These are phyloP conservation scores for Ennomos erosarius DNA, from an alignment of 2,888 invertebrate genomes.

Conservation along the genomic window DNA sequence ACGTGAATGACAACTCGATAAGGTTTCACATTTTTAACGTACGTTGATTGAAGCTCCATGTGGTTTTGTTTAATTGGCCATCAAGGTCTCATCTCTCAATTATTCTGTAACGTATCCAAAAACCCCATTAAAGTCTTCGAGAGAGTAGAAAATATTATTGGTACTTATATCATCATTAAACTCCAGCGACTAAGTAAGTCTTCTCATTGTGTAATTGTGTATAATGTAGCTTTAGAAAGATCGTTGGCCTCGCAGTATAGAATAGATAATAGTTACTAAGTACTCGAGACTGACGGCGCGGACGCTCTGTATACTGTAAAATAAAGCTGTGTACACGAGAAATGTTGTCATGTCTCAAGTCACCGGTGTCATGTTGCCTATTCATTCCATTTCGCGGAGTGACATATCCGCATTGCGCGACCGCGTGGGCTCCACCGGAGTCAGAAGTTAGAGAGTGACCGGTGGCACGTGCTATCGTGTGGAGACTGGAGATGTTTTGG, in stretches of 20 bases:
- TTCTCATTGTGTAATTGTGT: slow-evolving; percentile 8
- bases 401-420: slow-evolving; percentile 64
- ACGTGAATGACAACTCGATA: neutral
- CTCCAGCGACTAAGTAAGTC: slow-evolving; percentile 2
- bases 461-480: slow-evolving; percentile 10
- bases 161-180: neutral
- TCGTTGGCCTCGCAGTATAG: slow-evolving; percentile 45
- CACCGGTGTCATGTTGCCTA: slow-evolving; percentile 74
- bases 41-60: no score
- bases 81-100: no score
- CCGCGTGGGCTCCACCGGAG: slow-evolving; percentile 62
- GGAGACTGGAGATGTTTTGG: slow-evolving; percentile 9
- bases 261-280: no score
- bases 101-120: no score
- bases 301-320: slow-evolving; percentile 22
- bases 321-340: slow-evolving; percentile 38
- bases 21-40: no score
- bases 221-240: slow-evolving; percentile 38
- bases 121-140: no score
- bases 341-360: slow-evolving; percentile 51
- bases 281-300: slow-evolving; percentile 4
- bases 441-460: slow-evolving; percentile 49
- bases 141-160: neutral
- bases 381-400: slow-evolving; percentile 76
- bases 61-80: no score